phyloP scores from a whole-genome alignment of 2,888 invertebrate genomes.

The Drosophila ustulata region DNA sequence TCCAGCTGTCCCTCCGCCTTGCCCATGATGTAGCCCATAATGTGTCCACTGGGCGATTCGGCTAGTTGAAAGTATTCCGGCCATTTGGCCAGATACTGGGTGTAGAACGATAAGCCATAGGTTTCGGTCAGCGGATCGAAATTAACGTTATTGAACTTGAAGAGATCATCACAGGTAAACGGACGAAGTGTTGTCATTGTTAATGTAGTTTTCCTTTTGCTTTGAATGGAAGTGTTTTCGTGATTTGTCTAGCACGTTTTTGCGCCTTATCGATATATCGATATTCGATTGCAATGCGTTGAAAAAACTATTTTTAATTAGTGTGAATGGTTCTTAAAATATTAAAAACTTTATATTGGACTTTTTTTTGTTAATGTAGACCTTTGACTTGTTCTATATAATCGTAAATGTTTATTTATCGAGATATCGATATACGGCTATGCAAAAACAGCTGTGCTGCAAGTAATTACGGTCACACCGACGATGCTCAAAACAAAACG shows the following conservation, averaged over 20 bases:
- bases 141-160: constrained; percentile 98
- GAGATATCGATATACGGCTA: neutral
- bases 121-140: constrained; percentile 99
- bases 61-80: constrained; percentile 99
- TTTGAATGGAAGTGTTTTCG: neutral
- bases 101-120: constrained; percentile 97
- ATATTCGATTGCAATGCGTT: neutral
- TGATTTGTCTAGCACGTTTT: too few relatives aligned
- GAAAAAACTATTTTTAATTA: too few relatives aligned
- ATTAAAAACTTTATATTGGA: too few relatives aligned
- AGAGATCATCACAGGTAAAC: constrained; percentile 97
- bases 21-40: constrained; percentile 99
- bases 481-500: constrained; percentile 33
- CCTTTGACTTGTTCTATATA: too few relatives aligned
- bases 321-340: too few relatives aligned
- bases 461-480: constrained; percentile 25
- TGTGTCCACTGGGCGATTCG: constrained; percentile 97
- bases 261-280: neutral
- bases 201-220: neutral
- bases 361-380: too few relatives aligned
- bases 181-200: constrained; percentile 96
- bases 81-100: constrained; percentile 99
- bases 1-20: constrained; percentile 98
- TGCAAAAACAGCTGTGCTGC: neutral
- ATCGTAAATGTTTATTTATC: too few relatives aligned